Percentiles rank a stretch among this genome's conserved stretches.
Evolutionary conservation across 2,888 invertebrate genomes (phyloP).

Genomic region (Heliconius aoede): DNA sequence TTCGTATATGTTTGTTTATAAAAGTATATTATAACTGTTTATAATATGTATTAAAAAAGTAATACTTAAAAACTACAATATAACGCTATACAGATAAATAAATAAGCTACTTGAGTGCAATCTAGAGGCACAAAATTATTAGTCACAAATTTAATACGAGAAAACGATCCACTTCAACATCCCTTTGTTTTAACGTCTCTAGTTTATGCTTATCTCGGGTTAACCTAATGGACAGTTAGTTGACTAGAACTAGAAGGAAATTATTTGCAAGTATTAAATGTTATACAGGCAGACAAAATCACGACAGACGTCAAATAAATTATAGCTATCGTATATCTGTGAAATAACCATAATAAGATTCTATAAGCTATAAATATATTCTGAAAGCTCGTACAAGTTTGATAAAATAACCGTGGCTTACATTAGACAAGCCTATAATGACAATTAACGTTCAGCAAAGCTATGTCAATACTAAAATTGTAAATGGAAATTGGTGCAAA

Average conservation of each 20-base stretch:
- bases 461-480: constrained; percentile 13
- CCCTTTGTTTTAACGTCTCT: neutral
- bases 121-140: neutral
- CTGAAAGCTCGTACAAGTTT: constrained; percentile 5
- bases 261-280: neutral
- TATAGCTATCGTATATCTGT: constrained; percentile 15
- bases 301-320: constrained; percentile 10
- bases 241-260: neutral
- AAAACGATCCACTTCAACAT: no score
- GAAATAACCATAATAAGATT: neutral
- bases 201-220: neutral
- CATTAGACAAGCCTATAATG: neutral
- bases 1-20: no score
- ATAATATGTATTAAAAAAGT: no score
- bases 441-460: constrained; percentile 8
- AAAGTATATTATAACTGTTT: no score
- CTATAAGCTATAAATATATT: constrained; percentile 11
- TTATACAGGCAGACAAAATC: neutral
- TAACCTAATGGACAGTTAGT: neutral
- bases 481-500: constrained; percentile 4
- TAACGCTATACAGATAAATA: no score
- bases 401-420: constrained; percentile 13
- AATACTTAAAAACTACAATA: no score
- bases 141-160: neutral
- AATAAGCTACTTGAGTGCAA: neutral